phyloP scores from a whole-genome alignment of 2,888 invertebrate genomes.

The Ectobius pallidus region DNA sequence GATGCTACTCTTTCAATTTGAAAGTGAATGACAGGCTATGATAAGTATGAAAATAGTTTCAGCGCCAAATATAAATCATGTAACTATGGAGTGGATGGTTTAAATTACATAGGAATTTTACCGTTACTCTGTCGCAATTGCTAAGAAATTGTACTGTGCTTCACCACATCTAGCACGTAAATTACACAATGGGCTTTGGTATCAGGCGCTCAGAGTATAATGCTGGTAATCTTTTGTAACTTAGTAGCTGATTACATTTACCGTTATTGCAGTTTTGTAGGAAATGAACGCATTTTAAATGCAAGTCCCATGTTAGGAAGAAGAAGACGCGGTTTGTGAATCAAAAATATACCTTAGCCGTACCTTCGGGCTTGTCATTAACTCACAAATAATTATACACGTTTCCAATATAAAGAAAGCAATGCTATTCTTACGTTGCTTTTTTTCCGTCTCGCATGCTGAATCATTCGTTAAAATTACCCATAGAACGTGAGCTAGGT shows the following conservation, averaged over 20 bases:
- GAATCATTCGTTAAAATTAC: conserved; percentile 25
- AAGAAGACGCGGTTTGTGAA: background rate
- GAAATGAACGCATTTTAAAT: conserved; percentile 13
- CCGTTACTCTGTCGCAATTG: no score
- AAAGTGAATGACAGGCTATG: no score
- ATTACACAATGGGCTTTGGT: background rate
- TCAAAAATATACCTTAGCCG: background rate
- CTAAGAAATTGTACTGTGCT: background rate
- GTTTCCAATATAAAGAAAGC: conserved; percentile 21
- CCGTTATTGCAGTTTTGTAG: background rate
- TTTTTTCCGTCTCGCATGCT: background rate
- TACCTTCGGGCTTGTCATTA: conserved; percentile 12
- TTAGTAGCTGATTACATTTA: background rate
- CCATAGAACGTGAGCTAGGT: background rate
- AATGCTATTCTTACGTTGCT: background rate
- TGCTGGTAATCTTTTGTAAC: background rate
- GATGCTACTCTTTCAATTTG: no score
- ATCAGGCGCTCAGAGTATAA: background rate
- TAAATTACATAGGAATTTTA: no score
- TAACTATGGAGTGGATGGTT: no score
- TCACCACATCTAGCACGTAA: background rate
- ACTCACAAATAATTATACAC: conserved; percentile 20
- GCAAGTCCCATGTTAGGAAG: background rate
- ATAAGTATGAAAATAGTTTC: no score
- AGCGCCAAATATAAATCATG: no score